Conservation (phyloP, 2,113 vertebrate species). For the Columba livia region DNA sequence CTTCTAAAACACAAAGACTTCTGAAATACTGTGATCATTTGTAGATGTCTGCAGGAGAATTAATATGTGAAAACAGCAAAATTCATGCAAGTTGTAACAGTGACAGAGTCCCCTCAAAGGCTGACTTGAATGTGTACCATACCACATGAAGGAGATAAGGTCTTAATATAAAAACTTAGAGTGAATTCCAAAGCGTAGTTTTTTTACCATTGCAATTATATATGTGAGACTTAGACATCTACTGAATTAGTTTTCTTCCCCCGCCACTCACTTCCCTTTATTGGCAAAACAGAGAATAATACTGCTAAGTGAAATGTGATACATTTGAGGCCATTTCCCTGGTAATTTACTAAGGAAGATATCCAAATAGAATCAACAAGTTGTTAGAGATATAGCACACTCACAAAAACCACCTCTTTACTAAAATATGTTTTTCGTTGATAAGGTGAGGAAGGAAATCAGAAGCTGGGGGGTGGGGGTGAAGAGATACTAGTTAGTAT, state of each 20-base stretch:
- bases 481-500: not conserved
- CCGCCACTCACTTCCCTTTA: not conserved
- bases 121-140: not conserved
- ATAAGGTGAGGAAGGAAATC: not conserved
- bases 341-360: not conserved
- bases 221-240: not conserved
- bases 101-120: not conserved
- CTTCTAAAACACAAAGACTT: not conserved
- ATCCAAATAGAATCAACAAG: not conserved
- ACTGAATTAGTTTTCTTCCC: not conserved
- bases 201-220: not conserved
- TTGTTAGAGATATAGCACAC: not conserved
- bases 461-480: not conserved
- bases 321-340: not conserved
- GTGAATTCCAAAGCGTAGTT: not conserved
- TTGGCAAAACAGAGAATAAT: not conserved
- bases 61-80: constrained; percentile 3
- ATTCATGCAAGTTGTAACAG: not conserved
- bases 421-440: not conserved
- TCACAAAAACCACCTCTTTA: not conserved
- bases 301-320: not conserved
- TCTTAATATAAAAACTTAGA: not conserved
- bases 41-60: not conserved
- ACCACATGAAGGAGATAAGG: not conserved
- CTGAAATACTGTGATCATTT: not conserved